Percentiles rank a stretch among this genome's conserved stretches.
Conservation (phyloP, 2,113 vertebrate species). For the Formicarius rufipectus region DNA sequence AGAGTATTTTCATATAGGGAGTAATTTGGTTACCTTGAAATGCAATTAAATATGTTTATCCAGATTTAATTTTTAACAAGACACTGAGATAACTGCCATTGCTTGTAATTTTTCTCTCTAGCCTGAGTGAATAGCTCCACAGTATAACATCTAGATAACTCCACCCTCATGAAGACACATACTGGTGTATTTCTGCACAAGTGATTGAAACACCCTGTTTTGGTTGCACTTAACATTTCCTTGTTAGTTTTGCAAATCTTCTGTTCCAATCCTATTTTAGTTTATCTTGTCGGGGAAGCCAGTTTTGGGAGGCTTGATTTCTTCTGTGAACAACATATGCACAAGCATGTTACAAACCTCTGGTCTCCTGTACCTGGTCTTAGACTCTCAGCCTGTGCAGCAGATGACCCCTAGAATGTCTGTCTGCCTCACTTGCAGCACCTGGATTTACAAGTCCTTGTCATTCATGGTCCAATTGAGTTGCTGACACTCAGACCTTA, state of each 20-base stretch:
- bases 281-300: background rate
- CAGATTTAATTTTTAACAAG: background rate
- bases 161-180: background rate
- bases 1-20: background rate
- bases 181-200: background rate
- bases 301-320: background rate
- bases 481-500: background rate
- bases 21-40: background rate
- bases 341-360: rapidly evolving
- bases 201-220: background rate
- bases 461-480: background rate
- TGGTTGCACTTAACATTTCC: background rate
- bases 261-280: background rate
- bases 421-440: rapidly evolving
- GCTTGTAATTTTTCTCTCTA: background rate
- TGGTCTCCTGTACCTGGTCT: background rate
- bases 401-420: background rate
- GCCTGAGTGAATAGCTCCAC: background rate
- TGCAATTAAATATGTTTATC: background rate
- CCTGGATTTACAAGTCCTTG: background rate
- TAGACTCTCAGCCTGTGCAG: background rate
- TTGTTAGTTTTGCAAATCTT: background rate
- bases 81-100: background rate
- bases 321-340: rapidly evolving
- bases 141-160: background rate